Percentiles rank a stretch among this genome's conserved stretches.
phyloP scores from a whole-genome alignment of 2,888 invertebrate species.

The Bellardia pandia region DNA sequence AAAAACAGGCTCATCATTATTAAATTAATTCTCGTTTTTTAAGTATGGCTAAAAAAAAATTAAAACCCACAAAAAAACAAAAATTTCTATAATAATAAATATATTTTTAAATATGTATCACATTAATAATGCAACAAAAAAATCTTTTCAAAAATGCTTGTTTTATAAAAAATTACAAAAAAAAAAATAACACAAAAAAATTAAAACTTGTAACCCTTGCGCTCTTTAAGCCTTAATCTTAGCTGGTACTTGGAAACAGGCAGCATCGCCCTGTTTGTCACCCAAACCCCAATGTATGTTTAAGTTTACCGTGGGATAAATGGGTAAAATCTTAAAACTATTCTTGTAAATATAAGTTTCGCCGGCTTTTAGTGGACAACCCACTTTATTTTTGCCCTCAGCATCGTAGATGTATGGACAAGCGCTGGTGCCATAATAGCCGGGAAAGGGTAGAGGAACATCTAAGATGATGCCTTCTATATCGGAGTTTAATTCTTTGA shows the following conservation, averaged over 20 bases:
- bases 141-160: not conserved
- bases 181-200: constrained; percentile 25
- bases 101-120: constrained; percentile 59
- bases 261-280: constrained; percentile 84
- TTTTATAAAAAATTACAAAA: constrained; percentile 35
- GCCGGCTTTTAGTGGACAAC: constrained; percentile 89
- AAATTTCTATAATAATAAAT: constrained; percentile 29
- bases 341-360: constrained; percentile 89
- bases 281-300: constrained; percentile 88
- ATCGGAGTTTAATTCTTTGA: constrained; percentile 85
- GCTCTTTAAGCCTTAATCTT: constrained; percentile 85
- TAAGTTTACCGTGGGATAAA: constrained; percentile 85
- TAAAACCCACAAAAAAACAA: not conserved
- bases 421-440: constrained; percentile 89
- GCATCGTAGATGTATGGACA: constrained; percentile 88
- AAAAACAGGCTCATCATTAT: constrained; percentile 35
- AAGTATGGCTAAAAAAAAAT: not conserved
- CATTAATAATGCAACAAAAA: constrained; percentile 72
- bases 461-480: constrained; percentile 88
- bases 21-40: constrained; percentile 7
- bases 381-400: constrained; percentile 86
- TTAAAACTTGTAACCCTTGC: not conserved
- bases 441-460: constrained; percentile 89
- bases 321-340: constrained; percentile 85
- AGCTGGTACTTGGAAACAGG: constrained; percentile 89